Evolutionary conservation across 2,113 vertebrate species (phyloP).

Genomic region (Siphamia tubifer): DNA sequence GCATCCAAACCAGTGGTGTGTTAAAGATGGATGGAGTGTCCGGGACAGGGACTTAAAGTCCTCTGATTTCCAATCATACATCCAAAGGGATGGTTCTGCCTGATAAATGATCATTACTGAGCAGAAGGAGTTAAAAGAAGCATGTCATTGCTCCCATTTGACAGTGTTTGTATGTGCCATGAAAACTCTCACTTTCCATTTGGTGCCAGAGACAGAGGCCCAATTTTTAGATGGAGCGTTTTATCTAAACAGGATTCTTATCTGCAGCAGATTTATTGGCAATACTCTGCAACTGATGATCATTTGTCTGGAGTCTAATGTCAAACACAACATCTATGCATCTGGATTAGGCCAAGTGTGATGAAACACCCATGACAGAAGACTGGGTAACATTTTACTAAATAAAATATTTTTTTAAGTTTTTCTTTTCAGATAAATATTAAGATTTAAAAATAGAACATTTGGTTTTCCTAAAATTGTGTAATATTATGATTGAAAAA

Average conservation of each 20-base stretch:
- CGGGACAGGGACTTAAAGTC: constrained; percentile 60
- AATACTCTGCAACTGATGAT: constrained; percentile 40
- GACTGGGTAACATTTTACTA: no score
- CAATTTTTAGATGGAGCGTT: constrained; percentile 1
- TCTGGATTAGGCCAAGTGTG: background rate
- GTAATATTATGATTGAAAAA: no score
- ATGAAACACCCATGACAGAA: background rate
- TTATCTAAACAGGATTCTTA: constrained; percentile 43
- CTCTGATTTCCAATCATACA: constrained; percentile 75
- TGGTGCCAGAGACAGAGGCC: background rate
- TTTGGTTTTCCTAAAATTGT: no score
- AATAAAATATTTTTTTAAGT: no score
- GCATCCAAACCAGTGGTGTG: constrained; percentile 68
- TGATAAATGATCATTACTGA: constrained; percentile 78
- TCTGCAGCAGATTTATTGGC: constrained; percentile 17
- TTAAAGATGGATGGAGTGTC: constrained; percentile 74
- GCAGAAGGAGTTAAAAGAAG: constrained; percentile 77
- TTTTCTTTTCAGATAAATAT: no score
- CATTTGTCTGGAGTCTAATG: constrained; percentile 1
- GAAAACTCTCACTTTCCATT: constrained; percentile 32
- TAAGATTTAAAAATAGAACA: no score
- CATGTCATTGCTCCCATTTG: constrained; percentile 73
- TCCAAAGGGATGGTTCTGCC: constrained; percentile 77
- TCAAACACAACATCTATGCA: background rate
- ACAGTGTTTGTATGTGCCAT: constrained; percentile 42